A percentile compares a stretch with the other conserved stretches of the same genome.
Evolutionary conservation across 2,888 invertebrate species (phyloP).

Genomic region (Limnephilus lunatus): DNA sequence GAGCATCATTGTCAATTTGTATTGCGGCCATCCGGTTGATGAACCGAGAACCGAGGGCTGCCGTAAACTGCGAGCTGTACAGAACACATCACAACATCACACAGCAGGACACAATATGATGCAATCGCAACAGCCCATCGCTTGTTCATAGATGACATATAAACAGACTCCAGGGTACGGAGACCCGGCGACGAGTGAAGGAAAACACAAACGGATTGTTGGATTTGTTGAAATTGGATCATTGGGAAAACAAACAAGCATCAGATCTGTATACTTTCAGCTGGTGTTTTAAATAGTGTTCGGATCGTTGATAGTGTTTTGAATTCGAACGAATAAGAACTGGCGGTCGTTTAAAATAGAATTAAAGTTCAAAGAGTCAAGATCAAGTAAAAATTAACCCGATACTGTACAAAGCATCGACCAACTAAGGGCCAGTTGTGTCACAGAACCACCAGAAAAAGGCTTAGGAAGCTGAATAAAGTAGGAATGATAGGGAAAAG

Average conservation of each 20-base stretch:
- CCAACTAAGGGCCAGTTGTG: too few relatives aligned
- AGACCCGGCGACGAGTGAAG: background rate
- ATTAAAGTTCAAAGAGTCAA: background rate
- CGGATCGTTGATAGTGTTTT: background rate
- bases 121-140: background rate
- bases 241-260: background rate
- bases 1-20: constrained; percentile 6
- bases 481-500: too few relatives aligned
- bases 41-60: constrained; percentile 25
- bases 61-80: background rate
- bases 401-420: background rate
- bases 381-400: background rate
- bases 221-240: too few relatives aligned
- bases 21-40: constrained; percentile 42
- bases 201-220: background rate
- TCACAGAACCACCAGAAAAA: too few relatives aligned
- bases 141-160: background rate
- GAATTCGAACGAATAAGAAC: background rate
- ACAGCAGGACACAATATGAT: background rate
- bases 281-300: background rate
- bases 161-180: background rate
- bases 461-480: too few relatives aligned
- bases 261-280: background rate
- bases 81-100: too few relatives aligned
- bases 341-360: background rate